Evolutionary conservation across 2,113 vertebrate genomes (phyloP), one percentile per base, ranked within the genome.

Genomic region (Dicrurus megarhynchus): DNA sequence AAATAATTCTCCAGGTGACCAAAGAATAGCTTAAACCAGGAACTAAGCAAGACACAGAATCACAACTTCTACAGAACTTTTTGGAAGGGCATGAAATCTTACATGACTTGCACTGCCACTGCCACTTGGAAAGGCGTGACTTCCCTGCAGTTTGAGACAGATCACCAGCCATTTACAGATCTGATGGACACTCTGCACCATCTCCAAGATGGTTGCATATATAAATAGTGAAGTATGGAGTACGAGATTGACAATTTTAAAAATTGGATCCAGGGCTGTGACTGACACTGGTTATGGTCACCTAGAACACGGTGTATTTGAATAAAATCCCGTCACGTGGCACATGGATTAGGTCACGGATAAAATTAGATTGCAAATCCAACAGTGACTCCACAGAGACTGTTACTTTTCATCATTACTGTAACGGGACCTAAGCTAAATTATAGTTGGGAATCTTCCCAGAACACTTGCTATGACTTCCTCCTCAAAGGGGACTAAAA

Each of bases 161-260:
- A 33, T 33, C 26, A 16, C 18, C 67, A 65, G 19, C 1, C 6
- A 26, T 41, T 71, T 57, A 57, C 11, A 9, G 47, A 12, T 28
- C 10, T 47, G 30, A 37, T 27, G 27, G 42, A 21, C 23, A 32
- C 7, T 59, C 22, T 16, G 59, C 37, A 46, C 13, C 23, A 10
- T 52, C 53, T 82, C 47, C 3, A 3, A 73, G 37, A 22, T 18
- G 9, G 9, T 9, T 73, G 7, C 20, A 52, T 18, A 37, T 11
- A 61, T 37, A 39, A 90, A 18, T 13, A 33, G 9, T 44, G 28
- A 74, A 78, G 26, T 10, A 32, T 20, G 9, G 14, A 37, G 27
- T 32, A 22, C 1, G 10, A 37, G 10, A 42, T 0, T 20, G n/a
- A 42, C 1, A 30, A 13, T 30, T 67, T 73, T 33, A 7, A 1